These are phyloP conservation scores for Cotesia glomerata DNA, from an alignment of 1,140 invertebrate species.

Conservation along the genomic window DNA sequence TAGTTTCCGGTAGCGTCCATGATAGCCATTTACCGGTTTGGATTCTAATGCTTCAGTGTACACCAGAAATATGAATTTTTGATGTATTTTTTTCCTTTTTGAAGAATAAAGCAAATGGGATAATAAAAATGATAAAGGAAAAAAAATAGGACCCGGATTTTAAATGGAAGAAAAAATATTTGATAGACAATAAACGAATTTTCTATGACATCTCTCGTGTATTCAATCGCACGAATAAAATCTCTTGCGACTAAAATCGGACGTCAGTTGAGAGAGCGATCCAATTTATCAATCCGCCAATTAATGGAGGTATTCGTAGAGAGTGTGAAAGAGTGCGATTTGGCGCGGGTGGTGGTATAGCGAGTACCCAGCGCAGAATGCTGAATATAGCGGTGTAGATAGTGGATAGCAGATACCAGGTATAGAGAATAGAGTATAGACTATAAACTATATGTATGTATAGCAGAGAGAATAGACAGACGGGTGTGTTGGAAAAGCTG, in stretches of 20 bases:
- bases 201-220: background rate
- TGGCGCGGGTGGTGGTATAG: background rate
- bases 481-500: background rate
- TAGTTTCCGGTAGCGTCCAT: slow-evolving; percentile 2
- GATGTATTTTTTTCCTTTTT: too few species aligned
- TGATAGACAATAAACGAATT: slow-evolving; percentile 4
- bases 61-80: background rate
- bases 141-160: background rate
- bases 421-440: too few species aligned
- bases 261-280: slow-evolving; percentile 23
- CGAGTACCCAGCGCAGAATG: too few species aligned
- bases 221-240: slow-evolving; percentile 3
- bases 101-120: too few species aligned
- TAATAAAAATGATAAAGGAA: background rate
- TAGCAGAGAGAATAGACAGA: too few species aligned
- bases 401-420: too few species aligned
- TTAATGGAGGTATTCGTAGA: slow-evolving; percentile 22
- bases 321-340: slow-evolving; percentile 2
- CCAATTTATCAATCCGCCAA: slow-evolving; percentile 29
- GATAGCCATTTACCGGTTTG: too few species aligned
- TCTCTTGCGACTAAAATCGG: background rate
- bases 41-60: background rate
- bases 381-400: background rate
- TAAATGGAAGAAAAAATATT: slow-evolving; percentile 3
- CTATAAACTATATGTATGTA: too few species aligned